Evolutionary conservation across 2,797 vertebrate species (phyloP), one percentile per base, ranked within the genome.

Genomic region (Ispidina picta): DNA sequence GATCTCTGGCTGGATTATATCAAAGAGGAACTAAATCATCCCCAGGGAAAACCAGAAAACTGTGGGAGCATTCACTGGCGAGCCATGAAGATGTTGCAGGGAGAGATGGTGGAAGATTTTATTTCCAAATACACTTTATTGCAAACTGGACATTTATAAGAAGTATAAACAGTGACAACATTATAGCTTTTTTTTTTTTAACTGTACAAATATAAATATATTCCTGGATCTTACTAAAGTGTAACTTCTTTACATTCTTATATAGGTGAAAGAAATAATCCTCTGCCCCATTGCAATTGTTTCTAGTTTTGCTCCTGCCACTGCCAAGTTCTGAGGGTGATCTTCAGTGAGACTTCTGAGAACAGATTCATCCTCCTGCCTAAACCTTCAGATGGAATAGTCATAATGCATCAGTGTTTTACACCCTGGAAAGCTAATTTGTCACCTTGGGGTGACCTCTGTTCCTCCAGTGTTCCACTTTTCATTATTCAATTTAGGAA

Each of bases 1-100:
- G 99, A 98, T 94, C 96, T 99, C 79, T 99, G 99, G 99, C 97
- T 99, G 93, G 97, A 98, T 93, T 99, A 99, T 92, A 98, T 99
- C 87, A 98, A 97, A 93, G 98, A 99, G 88, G 99, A 99, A 94
- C 94, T 98, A 87, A 98, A 87, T 78, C 97, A 98, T 51, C 90
- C 96, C 6, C 95, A 97, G 8, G 99, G 99, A 19, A 98, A 98
- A 96, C 98, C 98, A 12, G 98, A 98, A 94, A 98, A 98, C 93
- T 98, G 98, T 11, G 98, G 98, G 55, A 98, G 97, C 94, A 98
- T 99, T 95, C 98, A 99, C 96, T 99, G 99, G 99, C 98, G 99
- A 96, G 99, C 99, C 76, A 98, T 99, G 98, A 99, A 99, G 97
- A 97, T 98, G 75, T 91, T 99, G 89, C 97, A 98, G 72, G 98